Conservation (phyloP, 1,140 invertebrate genomes). For the Dendrolimus kikuchii region DNA sequence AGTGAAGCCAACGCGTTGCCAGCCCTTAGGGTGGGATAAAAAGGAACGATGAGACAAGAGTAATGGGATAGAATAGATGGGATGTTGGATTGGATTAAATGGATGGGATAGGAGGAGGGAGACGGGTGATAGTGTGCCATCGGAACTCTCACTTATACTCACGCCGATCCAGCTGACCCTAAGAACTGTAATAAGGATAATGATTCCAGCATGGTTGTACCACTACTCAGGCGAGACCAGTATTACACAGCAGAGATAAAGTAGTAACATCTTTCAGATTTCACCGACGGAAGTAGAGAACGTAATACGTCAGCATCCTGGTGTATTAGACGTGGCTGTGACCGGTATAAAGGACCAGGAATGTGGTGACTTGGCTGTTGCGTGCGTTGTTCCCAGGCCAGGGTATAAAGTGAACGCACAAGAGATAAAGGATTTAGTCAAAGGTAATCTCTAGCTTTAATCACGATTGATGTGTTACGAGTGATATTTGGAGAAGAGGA, state of each 20-base stretch:
- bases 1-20: too few relatives aligned
- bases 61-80: too few relatives aligned
- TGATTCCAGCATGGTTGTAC: too few relatives aligned
- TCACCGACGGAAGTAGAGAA: constrained; percentile 74
- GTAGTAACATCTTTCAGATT: constrained; percentile 24
- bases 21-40: too few relatives aligned
- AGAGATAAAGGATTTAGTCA: constrained; percentile 40
- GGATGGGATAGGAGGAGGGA: too few relatives aligned
- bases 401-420: constrained; percentile 35
- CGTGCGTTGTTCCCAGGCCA: constrained; percentile 19
- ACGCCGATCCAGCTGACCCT: too few relatives aligned
- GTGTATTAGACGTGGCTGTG: constrained; percentile 77
- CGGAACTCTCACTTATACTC: too few relatives aligned
- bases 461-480: background rate
- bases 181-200: too few relatives aligned
- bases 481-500: too few relatives aligned
- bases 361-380: constrained; percentile 19
- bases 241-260: background rate
- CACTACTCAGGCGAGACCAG: background rate
- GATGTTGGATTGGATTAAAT: too few relatives aligned
- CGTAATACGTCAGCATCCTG: constrained; percentile 75
- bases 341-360: constrained; percentile 74
- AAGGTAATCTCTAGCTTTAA: constrained; percentile 11
- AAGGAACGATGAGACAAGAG: too few relatives aligned
- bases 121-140: too few relatives aligned